Conservation (phyloP, 2,113 vertebrate genomes). For the Syrmaticus mikado region DNA sequence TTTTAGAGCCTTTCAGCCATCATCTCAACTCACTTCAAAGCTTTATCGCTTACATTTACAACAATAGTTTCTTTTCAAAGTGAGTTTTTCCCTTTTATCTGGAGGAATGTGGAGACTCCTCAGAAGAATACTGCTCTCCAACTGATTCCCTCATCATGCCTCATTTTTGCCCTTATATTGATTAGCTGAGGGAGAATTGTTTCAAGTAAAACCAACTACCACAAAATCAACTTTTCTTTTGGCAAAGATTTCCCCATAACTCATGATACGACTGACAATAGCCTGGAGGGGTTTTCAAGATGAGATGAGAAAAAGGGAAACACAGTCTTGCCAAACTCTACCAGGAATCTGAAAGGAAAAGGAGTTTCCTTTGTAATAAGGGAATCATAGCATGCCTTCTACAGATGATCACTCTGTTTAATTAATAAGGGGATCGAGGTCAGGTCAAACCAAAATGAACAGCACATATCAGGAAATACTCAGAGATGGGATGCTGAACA, state of each 20-base stretch:
- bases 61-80: neutral
- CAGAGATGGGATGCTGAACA: neutral
- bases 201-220: neutral
- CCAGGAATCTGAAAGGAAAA: neutral
- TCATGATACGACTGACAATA: neutral
- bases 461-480: neutral
- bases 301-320: neutral
- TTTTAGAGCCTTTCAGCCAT: neutral
- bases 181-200: neutral
- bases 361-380: neutral
- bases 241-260: neutral
- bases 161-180: neutral
- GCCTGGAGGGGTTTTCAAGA: neutral
- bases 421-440: neutral
- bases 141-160: rapidly evolving
- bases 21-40: neutral
- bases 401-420: neutral
- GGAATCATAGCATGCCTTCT: neutral
- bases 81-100: neutral
- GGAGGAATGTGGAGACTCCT: neutral
- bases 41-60: neutral
- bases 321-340: neutral
- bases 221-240: neutral
- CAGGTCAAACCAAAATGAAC: neutral
- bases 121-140: neutral